phyloP scores from a whole-genome alignment of 30 jellyfish, hydroid and myxozoan species.

The Hydractinia symbiolongicarpus region DNA sequence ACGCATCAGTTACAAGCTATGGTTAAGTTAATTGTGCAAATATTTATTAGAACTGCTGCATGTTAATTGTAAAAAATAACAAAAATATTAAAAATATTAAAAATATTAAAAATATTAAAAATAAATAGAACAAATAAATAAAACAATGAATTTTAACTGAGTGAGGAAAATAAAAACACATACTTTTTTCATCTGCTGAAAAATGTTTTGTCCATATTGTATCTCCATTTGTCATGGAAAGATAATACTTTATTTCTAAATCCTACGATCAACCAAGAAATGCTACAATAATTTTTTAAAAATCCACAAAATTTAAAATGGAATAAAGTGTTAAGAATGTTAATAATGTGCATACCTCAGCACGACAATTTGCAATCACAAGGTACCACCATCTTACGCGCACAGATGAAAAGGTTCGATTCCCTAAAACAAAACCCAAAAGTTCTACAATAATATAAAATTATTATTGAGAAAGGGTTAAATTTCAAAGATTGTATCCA shows the following conservation, averaged over 20 bases:
- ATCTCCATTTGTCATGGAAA: slow-evolving; percentile 82
- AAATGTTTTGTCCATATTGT: slow-evolving; percentile 88
- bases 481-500: too few relatives aligned
- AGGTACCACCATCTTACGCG: slow-evolving; percentile 96
- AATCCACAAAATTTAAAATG: background rate
- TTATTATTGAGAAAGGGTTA: too few relatives aligned
- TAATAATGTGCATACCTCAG: slow-evolving; percentile 32
- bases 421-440: slow-evolving; percentile 29
- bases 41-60: background rate
- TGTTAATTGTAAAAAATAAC: background rate
- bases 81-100: background rate
- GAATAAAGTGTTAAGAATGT: too few relatives aligned
- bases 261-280: slow-evolving; percentile 40
- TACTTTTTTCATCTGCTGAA: slow-evolving; percentile 95
- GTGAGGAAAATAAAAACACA: background rate
- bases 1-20: too few relatives aligned
- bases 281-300: background rate
- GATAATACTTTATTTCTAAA: slow-evolving; percentile 37
- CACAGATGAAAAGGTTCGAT: slow-evolving; percentile 45
- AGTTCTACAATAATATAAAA: too few relatives aligned
- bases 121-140: background rate
- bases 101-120: background rate
- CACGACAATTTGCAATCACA: slow-evolving; percentile 61
- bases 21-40: too few relatives aligned
- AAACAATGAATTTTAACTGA: background rate